A percentile compares a stretch with the other conserved stretches of the same genome.
These are phyloP conservation scores for Psilanteris sp. DNA, from an alignment of 1,140 invertebrate genomes.

Conservation along the genomic window DNA sequence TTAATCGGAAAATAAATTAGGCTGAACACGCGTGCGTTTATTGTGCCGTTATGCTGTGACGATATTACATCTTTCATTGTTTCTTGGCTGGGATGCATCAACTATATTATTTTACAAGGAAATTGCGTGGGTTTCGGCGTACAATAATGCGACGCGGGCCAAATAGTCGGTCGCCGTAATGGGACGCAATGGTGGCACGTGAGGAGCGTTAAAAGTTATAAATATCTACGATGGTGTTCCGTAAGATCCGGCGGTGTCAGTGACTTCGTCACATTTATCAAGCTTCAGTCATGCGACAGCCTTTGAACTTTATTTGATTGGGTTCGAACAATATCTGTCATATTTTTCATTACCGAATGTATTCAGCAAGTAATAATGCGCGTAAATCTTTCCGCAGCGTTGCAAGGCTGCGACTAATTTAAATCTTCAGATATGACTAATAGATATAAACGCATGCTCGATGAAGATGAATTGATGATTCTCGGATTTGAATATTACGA, in stretches of 20 bases:
- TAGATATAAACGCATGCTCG: slow-evolving; percentile 37
- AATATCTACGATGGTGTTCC: slow-evolving; percentile 39
- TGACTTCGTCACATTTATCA: slow-evolving; percentile 46
- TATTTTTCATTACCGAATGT: slow-evolving; percentile 35
- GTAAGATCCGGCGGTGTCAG: slow-evolving; percentile 28
- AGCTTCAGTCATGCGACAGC: slow-evolving; percentile 18
- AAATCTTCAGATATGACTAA: slow-evolving; percentile 23
- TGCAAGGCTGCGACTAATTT: slow-evolving; percentile 13
- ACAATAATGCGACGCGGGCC: slow-evolving; percentile 4
- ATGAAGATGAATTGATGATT: slow-evolving; percentile 14
- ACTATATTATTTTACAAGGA: slow-evolving; percentile 20
- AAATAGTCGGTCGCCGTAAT: slow-evolving; percentile 15
- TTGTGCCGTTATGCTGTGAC: slow-evolving; percentile 17
- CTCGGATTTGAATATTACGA: no score
- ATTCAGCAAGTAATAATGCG: slow-evolving; percentile 32
- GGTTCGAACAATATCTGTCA: slow-evolving; percentile 40
- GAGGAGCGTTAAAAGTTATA: slow-evolving; percentile 60
- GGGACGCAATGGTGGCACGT: slow-evolving; percentile 22
- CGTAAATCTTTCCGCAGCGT: slow-evolving; percentile 30
- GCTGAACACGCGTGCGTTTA: no score
- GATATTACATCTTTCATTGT: slow-evolving; percentile 35
- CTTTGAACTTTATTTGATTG: slow-evolving; percentile 53
- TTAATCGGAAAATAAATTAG: no score
- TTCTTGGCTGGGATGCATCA: slow-evolving; percentile 18
- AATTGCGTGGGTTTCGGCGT: slow-evolving; percentile 40